phyloP scores from a whole-genome alignment of 1,140 invertebrate species.

The Oryzaephilus surinamensis region DNA sequence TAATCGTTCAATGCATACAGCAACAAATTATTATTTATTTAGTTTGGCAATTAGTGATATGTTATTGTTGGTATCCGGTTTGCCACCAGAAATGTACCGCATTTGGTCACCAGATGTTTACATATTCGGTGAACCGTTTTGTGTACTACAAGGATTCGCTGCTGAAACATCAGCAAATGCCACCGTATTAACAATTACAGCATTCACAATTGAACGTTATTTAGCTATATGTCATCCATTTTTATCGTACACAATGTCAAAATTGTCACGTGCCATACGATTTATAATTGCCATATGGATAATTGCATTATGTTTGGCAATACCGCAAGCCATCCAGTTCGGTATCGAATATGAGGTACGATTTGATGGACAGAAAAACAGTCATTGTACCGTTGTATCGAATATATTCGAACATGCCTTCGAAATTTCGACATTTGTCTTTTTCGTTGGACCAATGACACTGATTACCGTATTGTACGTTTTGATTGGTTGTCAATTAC shows the following conservation, averaged over 20 bases:
- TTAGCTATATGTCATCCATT: slow-evolving; percentile 60
- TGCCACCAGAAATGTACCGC: slow-evolving; percentile 68
- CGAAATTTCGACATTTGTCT: slow-evolving; percentile 43
- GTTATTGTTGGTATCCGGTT: slow-evolving; percentile 60
- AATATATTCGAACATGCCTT: slow-evolving; percentile 36
- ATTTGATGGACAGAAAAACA: slow-evolving; percentile 17
- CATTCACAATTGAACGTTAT: slow-evolving; percentile 63
- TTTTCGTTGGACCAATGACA: slow-evolving; percentile 48
- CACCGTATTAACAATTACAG: slow-evolving; percentile 50
- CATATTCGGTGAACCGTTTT: slow-evolving; percentile 61
- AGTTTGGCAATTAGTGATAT: slow-evolving; percentile 81
- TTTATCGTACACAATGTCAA: slow-evolving; percentile 36
- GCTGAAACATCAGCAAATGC: slow-evolving; percentile 66
- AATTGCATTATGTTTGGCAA: slow-evolving; percentile 41
- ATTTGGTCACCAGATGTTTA: slow-evolving; percentile 66
- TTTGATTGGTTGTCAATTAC: slow-evolving; percentile 41
- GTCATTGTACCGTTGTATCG: slow-evolving; percentile 23
- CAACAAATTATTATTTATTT: slow-evolving; percentile 79
- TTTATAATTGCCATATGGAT: slow-evolving; percentile 51
- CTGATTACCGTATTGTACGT: slow-evolving; percentile 46
- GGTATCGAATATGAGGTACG: slow-evolving; percentile 31
- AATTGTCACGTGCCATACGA: slow-evolving; percentile 47
- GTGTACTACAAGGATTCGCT: slow-evolving; percentile 57
- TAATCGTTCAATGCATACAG: slow-evolving; percentile 74
- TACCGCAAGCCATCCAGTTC: slow-evolving; percentile 45